These are phyloP conservation scores for Sparus aurata DNA, from an alignment of 2,797 vertebrate genomes.

Conservation along the genomic window DNA sequence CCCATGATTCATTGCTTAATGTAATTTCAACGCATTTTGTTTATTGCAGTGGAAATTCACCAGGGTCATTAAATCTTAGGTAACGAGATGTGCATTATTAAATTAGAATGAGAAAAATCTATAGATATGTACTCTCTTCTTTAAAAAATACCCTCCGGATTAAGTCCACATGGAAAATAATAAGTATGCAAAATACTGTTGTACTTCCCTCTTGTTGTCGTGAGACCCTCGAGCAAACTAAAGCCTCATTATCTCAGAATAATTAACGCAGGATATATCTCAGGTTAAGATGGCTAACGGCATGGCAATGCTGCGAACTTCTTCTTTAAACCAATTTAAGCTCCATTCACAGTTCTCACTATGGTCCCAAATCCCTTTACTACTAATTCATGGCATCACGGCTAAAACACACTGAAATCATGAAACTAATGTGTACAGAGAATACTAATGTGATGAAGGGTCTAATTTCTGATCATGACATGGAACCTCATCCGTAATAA, in stretches of 20 bases:
- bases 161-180: slow-evolving; percentile 23
- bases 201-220: slow-evolving; percentile 9
- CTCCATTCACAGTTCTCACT: slow-evolving; percentile 41
- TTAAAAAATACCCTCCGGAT: slow-evolving; percentile 23
- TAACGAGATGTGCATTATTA: slow-evolving; percentile 66
- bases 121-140: background rate
- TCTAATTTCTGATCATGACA: slow-evolving; percentile 13
- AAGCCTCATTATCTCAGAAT: slow-evolving; percentile 57
- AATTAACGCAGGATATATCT: slow-evolving; percentile 70
- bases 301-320: slow-evolving; percentile 55
- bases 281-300: slow-evolving; percentile 48
- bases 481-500: background rate
- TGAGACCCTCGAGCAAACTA: slow-evolving; percentile 48
- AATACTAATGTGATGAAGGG: background rate
- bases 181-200: slow-evolving; percentile 8
- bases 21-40: slow-evolving; percentile 63
- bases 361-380: background rate
- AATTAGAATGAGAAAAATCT: slow-evolving; percentile 45
- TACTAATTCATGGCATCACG: background rate
- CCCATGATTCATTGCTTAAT: slow-evolving; percentile 62
- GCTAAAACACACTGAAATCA: slow-evolving; percentile 2
- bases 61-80: slow-evolving; percentile 57
- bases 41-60: slow-evolving; percentile 61
- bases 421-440: background rate
- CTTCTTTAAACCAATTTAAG: slow-evolving; percentile 68